Conservation (phyloP, 1,140 invertebrate species). For the Diorhabda elongata region DNA sequence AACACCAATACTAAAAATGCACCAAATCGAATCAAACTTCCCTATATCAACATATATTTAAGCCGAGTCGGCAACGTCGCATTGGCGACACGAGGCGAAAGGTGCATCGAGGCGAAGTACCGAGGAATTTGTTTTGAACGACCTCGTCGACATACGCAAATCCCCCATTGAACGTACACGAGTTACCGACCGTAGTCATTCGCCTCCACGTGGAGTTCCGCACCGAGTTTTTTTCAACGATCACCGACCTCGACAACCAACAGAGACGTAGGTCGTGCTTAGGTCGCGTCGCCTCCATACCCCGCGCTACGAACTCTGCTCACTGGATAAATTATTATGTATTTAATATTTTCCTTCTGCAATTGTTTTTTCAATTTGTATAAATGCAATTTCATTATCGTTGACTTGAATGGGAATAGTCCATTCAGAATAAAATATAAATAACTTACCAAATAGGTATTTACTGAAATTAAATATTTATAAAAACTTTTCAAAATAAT, state of each 20-base stretch:
- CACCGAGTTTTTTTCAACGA: slow-evolving; percentile 42
- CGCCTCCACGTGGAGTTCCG: slow-evolving; percentile 47
- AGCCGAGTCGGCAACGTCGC: slow-evolving; percentile 14
- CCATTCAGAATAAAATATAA: too few species aligned
- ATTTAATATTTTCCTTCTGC: too few species aligned
- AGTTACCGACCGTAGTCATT: slow-evolving; percentile 40
- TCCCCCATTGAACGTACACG: slow-evolving; percentile 32
- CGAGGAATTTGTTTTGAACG: slow-evolving; percentile 28
- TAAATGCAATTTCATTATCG: too few species aligned
- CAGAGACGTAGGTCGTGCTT: slow-evolving; percentile 46
- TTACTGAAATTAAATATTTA: too few species aligned
- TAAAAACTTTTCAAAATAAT: too few species aligned
- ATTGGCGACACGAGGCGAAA: slow-evolving; percentile 32
- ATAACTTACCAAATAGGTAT: too few species aligned
- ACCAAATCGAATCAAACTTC: background rate
- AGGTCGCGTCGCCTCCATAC: slow-evolving; percentile 5
- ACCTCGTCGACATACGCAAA: slow-evolving; percentile 22
- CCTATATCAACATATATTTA: background rate
- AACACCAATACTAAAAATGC: background rate
- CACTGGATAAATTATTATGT: too few species aligned
- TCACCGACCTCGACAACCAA: slow-evolving; percentile 50
- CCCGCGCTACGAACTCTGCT: background rate
- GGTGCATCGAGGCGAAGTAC: slow-evolving; percentile 40
- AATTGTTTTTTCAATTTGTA: too few species aligned
- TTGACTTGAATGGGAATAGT: too few species aligned